These are phyloP conservation scores for Ciconia nigra DNA, from an alignment of 2,797 vertebrate genomes.

Conservation along the genomic window DNA sequence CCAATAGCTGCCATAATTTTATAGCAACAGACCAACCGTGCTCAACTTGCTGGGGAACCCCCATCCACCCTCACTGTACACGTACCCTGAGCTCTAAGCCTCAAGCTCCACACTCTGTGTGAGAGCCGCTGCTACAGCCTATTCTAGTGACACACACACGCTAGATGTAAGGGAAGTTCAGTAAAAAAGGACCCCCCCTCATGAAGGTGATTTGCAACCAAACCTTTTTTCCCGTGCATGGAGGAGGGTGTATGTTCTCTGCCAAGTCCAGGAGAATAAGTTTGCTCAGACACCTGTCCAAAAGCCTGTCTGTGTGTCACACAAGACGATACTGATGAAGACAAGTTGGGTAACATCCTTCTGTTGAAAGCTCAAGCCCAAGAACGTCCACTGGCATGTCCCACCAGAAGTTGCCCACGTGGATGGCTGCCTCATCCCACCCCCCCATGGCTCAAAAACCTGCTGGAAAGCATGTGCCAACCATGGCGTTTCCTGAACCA, in stretches of 20 bases:
- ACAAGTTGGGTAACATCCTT: not conserved
- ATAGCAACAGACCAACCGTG: not conserved
- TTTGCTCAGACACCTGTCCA: not conserved
- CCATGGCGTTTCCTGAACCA: not conserved
- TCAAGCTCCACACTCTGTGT: not conserved
- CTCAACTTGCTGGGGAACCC: not conserved
- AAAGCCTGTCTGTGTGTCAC: not conserved
- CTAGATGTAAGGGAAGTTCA: not conserved
- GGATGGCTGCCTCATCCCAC: not conserved
- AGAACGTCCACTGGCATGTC: not conserved
- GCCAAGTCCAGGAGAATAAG: not conserved
- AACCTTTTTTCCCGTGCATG: accelerated
- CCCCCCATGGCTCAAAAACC: not conserved
- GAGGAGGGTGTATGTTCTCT: not conserved
- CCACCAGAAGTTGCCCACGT: accelerated
- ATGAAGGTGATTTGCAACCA: not conserved
- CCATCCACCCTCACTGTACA: no score
- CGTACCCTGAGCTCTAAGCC: not conserved
- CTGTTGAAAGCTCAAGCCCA: not conserved
- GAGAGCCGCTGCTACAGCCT: not conserved
- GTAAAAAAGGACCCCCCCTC: not conserved
- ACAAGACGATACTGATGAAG: not conserved
- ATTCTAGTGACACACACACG: accelerated
- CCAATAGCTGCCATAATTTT: not conserved
- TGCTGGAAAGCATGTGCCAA: not conserved